Percentiles rank a stretch among this genome's conserved stretches.
phyloP scores from a whole-genome alignment of 2,888 invertebrate species.

The Caenorhabditis plicata region DNA sequence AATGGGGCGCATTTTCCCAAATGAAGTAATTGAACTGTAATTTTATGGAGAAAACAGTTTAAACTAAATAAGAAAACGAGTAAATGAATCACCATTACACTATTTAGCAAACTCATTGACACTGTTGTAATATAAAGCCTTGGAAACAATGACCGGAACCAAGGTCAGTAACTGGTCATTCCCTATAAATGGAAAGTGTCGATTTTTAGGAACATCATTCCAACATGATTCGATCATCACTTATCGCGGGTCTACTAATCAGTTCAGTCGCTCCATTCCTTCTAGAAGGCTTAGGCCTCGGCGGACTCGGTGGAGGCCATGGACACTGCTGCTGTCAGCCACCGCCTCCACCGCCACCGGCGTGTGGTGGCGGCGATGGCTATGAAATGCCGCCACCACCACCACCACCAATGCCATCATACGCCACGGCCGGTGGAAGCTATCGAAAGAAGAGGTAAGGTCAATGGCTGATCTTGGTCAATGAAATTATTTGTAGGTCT shows the following conservation, averaged over 20 bases:
- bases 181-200: conserved; percentile 10
- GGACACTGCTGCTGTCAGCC: conserved; percentile 28
- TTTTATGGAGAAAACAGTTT: too few relatives aligned
- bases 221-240: conserved; percentile 15
- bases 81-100: too few relatives aligned
- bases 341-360: conserved; percentile 32
- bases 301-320: conserved; percentile 11
- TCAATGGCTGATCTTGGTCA: too few relatives aligned
- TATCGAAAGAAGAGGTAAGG: conserved; percentile 1
- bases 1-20: conserved; percentile 2
- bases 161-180: not conserved
- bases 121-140: conserved; percentile 19
- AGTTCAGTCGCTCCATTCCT: conserved; percentile 26
- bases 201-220: conserved; percentile 1
- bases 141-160: too few relatives aligned
- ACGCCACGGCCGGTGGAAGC: conserved; percentile 7
- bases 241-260: conserved; percentile 14
- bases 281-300: conserved; percentile 29
- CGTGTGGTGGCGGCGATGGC: conserved; percentile 20
- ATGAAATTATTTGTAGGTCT: too few relatives aligned
- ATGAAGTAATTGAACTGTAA: too few relatives aligned
- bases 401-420: conserved; percentile 17
- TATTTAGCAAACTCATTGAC: too few relatives aligned
- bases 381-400: conserved; percentile 11
- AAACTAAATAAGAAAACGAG: too few relatives aligned